These are phyloP conservation scores for Petaurus breviceps DNA, from an alignment of 2,113 vertebrate genomes.

Conservation along the genomic window DNA sequence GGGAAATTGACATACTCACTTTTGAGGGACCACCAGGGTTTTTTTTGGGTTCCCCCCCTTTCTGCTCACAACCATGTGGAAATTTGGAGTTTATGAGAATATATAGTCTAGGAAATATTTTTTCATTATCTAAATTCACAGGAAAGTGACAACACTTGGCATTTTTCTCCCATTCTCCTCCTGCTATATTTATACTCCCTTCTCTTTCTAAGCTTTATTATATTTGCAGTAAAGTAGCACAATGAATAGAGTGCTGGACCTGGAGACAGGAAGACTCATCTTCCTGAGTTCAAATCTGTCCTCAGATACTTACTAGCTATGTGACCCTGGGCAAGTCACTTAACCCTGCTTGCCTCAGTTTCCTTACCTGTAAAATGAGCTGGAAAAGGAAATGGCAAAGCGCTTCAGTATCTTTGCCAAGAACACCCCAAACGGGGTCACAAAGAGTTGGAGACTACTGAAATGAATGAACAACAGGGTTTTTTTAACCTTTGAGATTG, in stretches of 20 bases:
- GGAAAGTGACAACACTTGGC: not conserved
- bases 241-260: not conserved
- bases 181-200: not conserved
- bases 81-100: not conserved
- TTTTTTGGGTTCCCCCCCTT: not conserved
- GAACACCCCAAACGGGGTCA: not conserved
- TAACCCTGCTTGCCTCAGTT: not conserved
- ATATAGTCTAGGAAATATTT: not conserved
- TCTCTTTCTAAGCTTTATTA: not conserved
- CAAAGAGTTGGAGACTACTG: not conserved
- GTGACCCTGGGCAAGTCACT: too few species aligned
- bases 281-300: not conserved
- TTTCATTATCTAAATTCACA: accelerated
- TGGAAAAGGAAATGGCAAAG: not conserved
- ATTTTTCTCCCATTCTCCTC: not conserved
- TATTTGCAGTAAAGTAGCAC: not conserved
- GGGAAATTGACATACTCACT: not conserved
- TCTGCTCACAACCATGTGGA: not conserved
- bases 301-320: not conserved
- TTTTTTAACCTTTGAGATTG: not conserved
- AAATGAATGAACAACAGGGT: not conserved
- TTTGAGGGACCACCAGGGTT: not conserved
- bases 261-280: not conserved
- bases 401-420: not conserved
- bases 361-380: not conserved